phyloP scores from a whole-genome alignment of 2,888 invertebrate species.

The Leptodirus hochenwartii region DNA sequence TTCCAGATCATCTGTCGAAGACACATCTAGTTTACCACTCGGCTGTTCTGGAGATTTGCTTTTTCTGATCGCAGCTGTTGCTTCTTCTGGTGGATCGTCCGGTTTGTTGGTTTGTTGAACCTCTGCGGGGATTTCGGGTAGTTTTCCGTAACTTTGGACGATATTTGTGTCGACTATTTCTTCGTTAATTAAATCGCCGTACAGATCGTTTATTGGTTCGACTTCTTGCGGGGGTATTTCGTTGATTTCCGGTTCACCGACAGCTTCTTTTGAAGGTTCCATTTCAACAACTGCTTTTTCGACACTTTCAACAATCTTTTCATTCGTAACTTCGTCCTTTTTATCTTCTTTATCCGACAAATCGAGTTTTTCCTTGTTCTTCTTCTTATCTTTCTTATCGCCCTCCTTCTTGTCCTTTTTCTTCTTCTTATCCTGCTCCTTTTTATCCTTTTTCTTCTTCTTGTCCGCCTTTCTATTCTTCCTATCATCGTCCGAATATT shows the following conservation, averaged over 20 bases:
- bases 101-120: slow-evolving; percentile 10
- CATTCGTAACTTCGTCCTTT: no score
- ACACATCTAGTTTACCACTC: no score
- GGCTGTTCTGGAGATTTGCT: slow-evolving; percentile 7
- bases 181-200: slow-evolving; percentile 34
- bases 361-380: slow-evolving; percentile 12
- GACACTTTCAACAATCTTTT: slow-evolving; percentile 12
- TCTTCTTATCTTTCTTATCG: slow-evolving; percentile 22
- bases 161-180: slow-evolving; percentile 39
- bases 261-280: no score
- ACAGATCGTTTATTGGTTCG: slow-evolving; percentile 25
- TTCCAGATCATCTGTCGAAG: no score
- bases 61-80: slow-evolving; percentile 6
- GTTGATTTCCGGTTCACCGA: slow-evolving; percentile 19
- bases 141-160: slow-evolving; percentile 36
- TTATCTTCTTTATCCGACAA: slow-evolving; percentile 11
- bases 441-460: slow-evolving; percentile 36
- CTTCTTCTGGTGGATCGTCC: slow-evolving; percentile 4
- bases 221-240: no score
- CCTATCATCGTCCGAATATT: slow-evolving; percentile 23
- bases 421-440: slow-evolving; percentile 26
- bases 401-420: slow-evolving; percentile 25
- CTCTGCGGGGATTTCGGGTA: no score
- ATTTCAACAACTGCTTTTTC: slow-evolving; percentile 12
- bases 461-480: slow-evolving; percentile 29